Percentiles rank a stretch among this genome's conserved stretches.
phyloP scores from a whole-genome alignment of 1,140 invertebrate species.

The Daktulosphaira vitifoliae region DNA sequence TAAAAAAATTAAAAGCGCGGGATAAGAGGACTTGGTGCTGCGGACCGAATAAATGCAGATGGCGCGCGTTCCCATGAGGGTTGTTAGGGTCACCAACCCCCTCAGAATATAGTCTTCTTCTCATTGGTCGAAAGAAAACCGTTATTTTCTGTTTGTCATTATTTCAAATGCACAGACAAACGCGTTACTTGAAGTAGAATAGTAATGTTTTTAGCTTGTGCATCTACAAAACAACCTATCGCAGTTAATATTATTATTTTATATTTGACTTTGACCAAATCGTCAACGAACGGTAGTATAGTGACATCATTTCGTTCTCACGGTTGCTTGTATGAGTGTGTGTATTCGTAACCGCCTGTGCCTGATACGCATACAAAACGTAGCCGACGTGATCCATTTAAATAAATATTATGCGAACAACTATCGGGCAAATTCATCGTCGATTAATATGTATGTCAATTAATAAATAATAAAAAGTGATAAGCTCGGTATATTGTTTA shows the following conservation, averaged over 20 bases:
- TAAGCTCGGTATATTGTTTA: background rate
- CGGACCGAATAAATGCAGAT: constrained; percentile 8
- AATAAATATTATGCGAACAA: constrained; percentile 5
- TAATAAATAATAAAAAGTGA: too few species aligned
- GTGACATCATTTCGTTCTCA: constrained; percentile 31
- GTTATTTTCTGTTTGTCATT: too few species aligned
- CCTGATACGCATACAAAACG: constrained; percentile 32
- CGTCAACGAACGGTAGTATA: background rate
- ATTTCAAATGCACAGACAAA: too few species aligned
- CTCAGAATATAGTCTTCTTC: too few species aligned
- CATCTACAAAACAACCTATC: too few species aligned
- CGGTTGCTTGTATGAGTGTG: constrained; percentile 15
- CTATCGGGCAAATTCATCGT: background rate
- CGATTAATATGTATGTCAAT: background rate
- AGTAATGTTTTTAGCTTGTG: too few species aligned
- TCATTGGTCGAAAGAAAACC: too few species aligned
- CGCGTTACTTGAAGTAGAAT: too few species aligned
- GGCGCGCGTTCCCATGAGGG: constrained; percentile 24
- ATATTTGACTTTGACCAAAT: too few species aligned
- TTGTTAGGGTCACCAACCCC: background rate
- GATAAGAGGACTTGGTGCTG: constrained; percentile 15
- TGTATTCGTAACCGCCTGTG: constrained; percentile 27
- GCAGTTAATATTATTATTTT: too few species aligned
- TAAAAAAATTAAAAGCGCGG: too few species aligned
- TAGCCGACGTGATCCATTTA: constrained; percentile 23